A percentile compares a stretch with the other conserved stretches of the same genome.
phyloP scores from a whole-genome alignment of 2,797 vertebrate species.

The Sphaeramia orbicularis region DNA sequence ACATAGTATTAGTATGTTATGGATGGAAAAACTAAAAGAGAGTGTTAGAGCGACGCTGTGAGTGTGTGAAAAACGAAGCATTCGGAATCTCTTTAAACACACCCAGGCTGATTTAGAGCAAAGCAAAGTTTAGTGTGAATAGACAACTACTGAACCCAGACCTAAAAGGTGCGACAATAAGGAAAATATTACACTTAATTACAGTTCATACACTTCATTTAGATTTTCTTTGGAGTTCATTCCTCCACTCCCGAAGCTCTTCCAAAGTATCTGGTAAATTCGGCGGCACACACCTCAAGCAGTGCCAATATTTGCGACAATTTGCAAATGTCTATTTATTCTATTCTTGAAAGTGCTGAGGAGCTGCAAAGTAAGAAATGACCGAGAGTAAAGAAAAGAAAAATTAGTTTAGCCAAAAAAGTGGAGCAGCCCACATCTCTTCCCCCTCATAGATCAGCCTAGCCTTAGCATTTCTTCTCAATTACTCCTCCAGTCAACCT shows the following conservation, averaged over 20 bases:
- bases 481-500: conserved; percentile 82
- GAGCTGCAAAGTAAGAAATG: conserved; percentile 54
- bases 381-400: conserved; percentile 31
- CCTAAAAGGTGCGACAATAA: conserved; percentile 21
- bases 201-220: conserved; percentile 65
- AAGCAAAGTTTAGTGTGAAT: conserved; percentile 27
- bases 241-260: conserved; percentile 48
- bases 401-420: conserved; percentile 60
- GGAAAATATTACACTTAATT: conserved; percentile 51
- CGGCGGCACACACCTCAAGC: conserved; percentile 66
- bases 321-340: conserved; percentile 78
- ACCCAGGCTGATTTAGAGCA: conserved; percentile 41
- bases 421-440: conserved; percentile 51
- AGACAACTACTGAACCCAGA: conserved; percentile 5
- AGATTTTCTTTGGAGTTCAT: conserved; percentile 57
- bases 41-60: conserved; percentile 8
- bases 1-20: conserved; percentile 53
- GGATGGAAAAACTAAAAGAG: conserved; percentile 19
- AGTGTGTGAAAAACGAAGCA: conserved; percentile 4
- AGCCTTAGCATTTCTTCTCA: conserved; percentile 76
- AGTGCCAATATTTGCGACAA: conserved; percentile 73
- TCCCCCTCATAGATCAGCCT: conserved; percentile 56
- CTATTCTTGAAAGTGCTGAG: conserved; percentile 66
- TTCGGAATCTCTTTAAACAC: conserved; percentile 34
- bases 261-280: conserved; percentile 70